Percentiles rank a stretch among this genome's conserved stretches.
These are phyloP conservation scores for Gibbula magus DNA, from an alignment of 2,888 invertebrate species.

Conservation along the genomic window DNA sequence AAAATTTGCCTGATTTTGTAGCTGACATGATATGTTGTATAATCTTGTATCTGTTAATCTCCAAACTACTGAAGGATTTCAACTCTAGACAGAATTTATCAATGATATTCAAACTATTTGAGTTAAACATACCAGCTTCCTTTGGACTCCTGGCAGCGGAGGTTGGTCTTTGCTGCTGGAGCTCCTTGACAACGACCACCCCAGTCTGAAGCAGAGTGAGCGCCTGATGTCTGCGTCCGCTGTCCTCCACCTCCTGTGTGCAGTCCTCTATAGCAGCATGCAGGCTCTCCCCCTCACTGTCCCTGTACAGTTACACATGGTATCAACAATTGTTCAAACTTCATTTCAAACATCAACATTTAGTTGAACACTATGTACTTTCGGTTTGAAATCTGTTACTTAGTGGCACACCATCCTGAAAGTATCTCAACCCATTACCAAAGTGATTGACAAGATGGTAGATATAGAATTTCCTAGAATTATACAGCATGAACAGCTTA, in stretches of 20 bases:
- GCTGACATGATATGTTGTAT: too few relatives aligned
- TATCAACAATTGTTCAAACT: too few relatives aligned
- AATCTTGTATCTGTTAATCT: too few relatives aligned
- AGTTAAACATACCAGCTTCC: not conserved
- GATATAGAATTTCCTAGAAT: too few relatives aligned
- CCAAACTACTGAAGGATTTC: not conserved
- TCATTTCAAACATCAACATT: too few relatives aligned
- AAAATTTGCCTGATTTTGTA: too few relatives aligned
- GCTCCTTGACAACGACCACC: conserved; percentile 24
- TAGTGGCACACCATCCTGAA: too few relatives aligned
- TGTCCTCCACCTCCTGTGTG: conserved; percentile 49
- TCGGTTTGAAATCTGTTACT: not conserved
- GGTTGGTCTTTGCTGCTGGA: conserved; percentile 2
- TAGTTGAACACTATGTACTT: not conserved
- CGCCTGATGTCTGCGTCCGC: conserved; percentile 52
- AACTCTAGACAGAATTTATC: not conserved
- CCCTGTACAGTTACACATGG: conserved; percentile 37
- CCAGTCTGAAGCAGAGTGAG: conserved; percentile 58
- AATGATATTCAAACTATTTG: not conserved
- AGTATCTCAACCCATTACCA: too few relatives aligned
- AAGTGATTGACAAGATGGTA: too few relatives aligned
- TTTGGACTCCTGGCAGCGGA: not conserved
- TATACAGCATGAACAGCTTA: too few relatives aligned
- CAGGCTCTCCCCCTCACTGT: conserved; percentile 49
- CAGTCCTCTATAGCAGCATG: conserved; percentile 48